Evolutionary conservation across 2,113 vertebrate species (phyloP), one percentile per base, ranked within the genome.

Genomic region (Coptodon bakossiorum): DNA sequence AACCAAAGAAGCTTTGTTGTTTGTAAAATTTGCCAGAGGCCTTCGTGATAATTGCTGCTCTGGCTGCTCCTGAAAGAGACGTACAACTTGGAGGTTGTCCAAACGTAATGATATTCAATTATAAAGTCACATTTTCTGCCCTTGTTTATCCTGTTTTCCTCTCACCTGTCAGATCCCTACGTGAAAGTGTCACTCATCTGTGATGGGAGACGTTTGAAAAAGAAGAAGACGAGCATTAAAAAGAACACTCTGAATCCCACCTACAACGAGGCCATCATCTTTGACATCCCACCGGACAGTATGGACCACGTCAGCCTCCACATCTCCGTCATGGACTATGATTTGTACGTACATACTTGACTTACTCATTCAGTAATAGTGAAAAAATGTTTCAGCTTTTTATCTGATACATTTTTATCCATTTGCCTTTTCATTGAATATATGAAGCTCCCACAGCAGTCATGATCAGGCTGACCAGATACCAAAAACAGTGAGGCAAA

Each of bases 231-330:
- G 2, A 99, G 98, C 93, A 99, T 98, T 43, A 99, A 99, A 92
- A 99, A 99, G 95, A 99, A 99, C 95, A 99, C 99, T 0, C 96
- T 99, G 90, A 99, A 99, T 88, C 99, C 99, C 12, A 97, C 97
- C 90, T 99, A 99, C 96, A 99, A 99, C 1, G 99, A 99, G 95
- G 98, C 99, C 95, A 98, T 99, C 95, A 99, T 99, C 96, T 99
- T 99, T 83, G 99, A 99, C 97, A 99, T 99, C 82, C 99, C 99
- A 1, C 99, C 98, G 0, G 99, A 99, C 94, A 99, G 97, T 82
- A 99, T 99, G 98, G 99, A 99, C 94, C 98, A 99, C 94, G 99
- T 99, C 97, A 98, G 97, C 93, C 96, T 99, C 86, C 98, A 99
- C 94, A 98, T 99, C 96, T 99, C 99, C 0, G 98, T 99, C 90